Conservation (phyloP, 2,888 invertebrate species). For the Drosophila rellima region DNA sequence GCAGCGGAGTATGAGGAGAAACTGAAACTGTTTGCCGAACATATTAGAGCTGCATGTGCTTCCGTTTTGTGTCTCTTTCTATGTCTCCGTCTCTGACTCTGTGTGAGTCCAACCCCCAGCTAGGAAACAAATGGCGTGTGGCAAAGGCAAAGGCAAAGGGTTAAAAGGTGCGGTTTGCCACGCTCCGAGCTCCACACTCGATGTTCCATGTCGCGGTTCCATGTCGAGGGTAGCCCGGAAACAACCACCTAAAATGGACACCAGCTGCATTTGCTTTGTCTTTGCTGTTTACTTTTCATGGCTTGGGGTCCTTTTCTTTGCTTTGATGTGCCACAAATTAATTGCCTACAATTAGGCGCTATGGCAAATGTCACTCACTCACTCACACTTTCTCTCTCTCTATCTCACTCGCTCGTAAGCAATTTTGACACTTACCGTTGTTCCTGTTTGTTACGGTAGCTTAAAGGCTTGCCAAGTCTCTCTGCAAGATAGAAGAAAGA, state of each 20-base stretch:
- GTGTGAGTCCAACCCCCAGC: constrained; percentile 41
- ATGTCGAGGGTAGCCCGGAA: constrained; percentile 43
- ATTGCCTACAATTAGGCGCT: constrained; percentile 83
- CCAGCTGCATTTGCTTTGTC: constrained; percentile 79
- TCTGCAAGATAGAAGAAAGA: constrained; percentile 33
- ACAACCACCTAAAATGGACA: constrained; percentile 76
- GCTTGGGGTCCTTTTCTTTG: constrained; percentile 55
- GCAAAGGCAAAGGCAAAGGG: constrained; percentile 61
- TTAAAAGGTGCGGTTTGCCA: constrained; percentile 81
- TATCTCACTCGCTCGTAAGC: neutral
- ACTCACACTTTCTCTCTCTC: neutral
- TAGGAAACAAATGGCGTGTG: constrained; percentile 61
- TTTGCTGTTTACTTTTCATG: constrained; percentile 62
- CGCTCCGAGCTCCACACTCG: constrained; percentile 32
- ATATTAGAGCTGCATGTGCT: constrained; percentile 71
- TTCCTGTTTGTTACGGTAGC: constrained; percentile 59
- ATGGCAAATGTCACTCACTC: constrained; percentile 71
- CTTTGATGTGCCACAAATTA: constrained; percentile 83
- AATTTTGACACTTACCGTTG: constrained; percentile 72
- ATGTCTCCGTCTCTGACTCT: constrained; percentile 5
- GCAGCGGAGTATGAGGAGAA: constrained; percentile 4
- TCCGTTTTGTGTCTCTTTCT: constrained; percentile 47
- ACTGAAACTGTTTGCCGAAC: constrained; percentile 49
- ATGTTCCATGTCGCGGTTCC: constrained; percentile 40
- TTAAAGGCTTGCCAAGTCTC: constrained; percentile 68